Conservation (phyloP, 2,888 invertebrate genomes). For the Latrodectus elegans region DNA sequence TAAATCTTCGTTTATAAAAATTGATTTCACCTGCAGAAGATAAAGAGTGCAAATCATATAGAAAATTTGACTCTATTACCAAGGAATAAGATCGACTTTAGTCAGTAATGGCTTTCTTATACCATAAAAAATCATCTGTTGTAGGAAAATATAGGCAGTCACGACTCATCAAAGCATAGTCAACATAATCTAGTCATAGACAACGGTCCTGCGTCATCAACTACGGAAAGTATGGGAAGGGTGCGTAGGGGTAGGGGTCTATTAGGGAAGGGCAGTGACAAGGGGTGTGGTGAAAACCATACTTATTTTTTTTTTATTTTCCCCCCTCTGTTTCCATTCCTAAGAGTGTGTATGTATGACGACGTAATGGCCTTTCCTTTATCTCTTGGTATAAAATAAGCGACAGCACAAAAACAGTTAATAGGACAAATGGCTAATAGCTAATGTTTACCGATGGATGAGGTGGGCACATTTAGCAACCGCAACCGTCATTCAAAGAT, state of each 20-base stretch:
- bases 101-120: too few relatives aligned
- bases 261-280: constrained; percentile 21
- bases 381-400: constrained; percentile 36
- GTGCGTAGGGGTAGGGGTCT: neutral
- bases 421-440: constrained; percentile 44
- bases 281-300: constrained; percentile 9
- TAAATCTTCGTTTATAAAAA: too few relatives aligned
- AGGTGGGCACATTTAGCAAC: neutral
- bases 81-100: too few relatives aligned
- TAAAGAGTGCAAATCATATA: too few relatives aligned
- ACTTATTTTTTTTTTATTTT: neutral
- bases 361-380: constrained; percentile 46
- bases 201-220: constrained; percentile 51
- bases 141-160: constrained; percentile 1
- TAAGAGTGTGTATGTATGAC: constrained; percentile 10
- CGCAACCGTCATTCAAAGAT: neutral
- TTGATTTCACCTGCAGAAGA: too few relatives aligned
- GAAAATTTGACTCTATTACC: too few relatives aligned
- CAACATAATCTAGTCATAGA: constrained; percentile 44
- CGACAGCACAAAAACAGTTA: constrained; percentile 42
- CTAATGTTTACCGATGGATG: constrained; percentile 37
- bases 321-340: neutral
- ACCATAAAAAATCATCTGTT: neutral
- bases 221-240: constrained; percentile 14
- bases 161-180: constrained; percentile 25